Percentiles rank a stretch among this genome's conserved stretches.
These are phyloP conservation scores for Koerneria pararmatus DNA, from an alignment of 2,888 invertebrate genomes.

Conservation along the genomic window DNA sequence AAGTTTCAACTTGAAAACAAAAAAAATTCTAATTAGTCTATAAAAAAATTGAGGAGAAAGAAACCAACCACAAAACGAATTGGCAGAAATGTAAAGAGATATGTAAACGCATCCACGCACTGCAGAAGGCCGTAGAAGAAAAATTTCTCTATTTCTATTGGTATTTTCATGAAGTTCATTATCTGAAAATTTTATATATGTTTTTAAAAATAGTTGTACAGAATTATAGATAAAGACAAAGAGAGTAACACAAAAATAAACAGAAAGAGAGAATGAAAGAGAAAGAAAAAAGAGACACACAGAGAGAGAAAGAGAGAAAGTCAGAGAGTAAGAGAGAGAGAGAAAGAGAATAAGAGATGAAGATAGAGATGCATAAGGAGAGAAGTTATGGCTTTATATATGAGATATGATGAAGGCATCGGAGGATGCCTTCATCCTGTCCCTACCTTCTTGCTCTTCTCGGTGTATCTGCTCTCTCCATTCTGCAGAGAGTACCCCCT, in stretches of 20 bases:
- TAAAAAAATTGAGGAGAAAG: slow-evolving; percentile 55
- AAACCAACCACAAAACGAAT: slow-evolving; percentile 82
- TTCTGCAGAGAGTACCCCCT: slow-evolving; percentile 84
- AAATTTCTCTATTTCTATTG: slow-evolving; percentile 74
- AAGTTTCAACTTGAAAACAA: neutral
- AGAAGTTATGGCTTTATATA: neutral
- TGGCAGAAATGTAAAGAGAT: slow-evolving; percentile 94
- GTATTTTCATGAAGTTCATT: slow-evolving; percentile 93
- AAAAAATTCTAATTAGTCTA: slow-evolving; percentile 6
- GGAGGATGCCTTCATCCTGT: slow-evolving; percentile 59
- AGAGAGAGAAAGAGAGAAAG: neutral
- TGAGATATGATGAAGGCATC: neutral
- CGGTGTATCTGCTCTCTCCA: slow-evolving; percentile 88
- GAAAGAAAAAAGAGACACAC: neutral
- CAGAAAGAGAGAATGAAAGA: neutral
- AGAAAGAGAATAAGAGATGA: neutral
- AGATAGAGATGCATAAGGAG: neutral
- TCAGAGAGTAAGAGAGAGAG: neutral
- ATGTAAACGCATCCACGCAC: slow-evolving; percentile 93
- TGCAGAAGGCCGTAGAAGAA: slow-evolving; percentile 86
- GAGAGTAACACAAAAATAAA: neutral
- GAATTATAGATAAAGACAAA: neutral
- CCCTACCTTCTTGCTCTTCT: slow-evolving; percentile 76
- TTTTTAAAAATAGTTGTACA: neutral
- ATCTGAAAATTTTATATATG: slow-evolving; percentile 22